phyloP scores from a whole-genome alignment of 1,140 invertebrate species.

The Oryctes rhinoceros region DNA sequence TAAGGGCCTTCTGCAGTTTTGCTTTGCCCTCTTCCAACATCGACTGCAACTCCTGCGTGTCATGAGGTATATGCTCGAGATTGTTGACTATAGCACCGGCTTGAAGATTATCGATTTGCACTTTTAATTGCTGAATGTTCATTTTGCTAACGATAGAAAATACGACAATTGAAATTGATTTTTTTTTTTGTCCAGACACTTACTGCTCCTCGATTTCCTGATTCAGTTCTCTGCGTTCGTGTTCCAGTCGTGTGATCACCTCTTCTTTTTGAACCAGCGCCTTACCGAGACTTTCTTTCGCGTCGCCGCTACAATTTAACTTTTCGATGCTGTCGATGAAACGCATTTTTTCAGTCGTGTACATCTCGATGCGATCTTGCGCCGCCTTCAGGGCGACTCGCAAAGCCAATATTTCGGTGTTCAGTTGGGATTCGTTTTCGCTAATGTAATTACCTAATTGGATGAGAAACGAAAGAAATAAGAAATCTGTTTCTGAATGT shows the following conservation, averaged over 20 bases:
- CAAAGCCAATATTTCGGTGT: slow-evolving; percentile 50
- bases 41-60: slow-evolving; percentile 51
- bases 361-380: slow-evolving; percentile 52
- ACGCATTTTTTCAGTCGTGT: slow-evolving; percentile 46
- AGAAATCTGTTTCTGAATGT: neutral
- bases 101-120: slow-evolving; percentile 51
- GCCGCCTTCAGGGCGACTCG: slow-evolving; percentile 50
- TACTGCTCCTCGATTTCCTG: slow-evolving; percentile 46
- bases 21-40: slow-evolving; percentile 47
- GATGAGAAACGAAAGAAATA: neutral
- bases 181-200: neutral
- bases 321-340: slow-evolving; percentile 50
- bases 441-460: slow-evolving; percentile 31
- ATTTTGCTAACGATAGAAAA: slow-evolving; percentile 32
- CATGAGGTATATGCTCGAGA: slow-evolving; percentile 48
- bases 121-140: slow-evolving; percentile 51
- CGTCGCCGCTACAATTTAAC: slow-evolving; percentile 41
- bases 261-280: slow-evolving; percentile 47
- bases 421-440: slow-evolving; percentile 47
- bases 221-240: slow-evolving; percentile 45
- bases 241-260: slow-evolving; percentile 43
- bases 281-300: slow-evolving; percentile 42
- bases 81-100: slow-evolving; percentile 48
- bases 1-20: slow-evolving; percentile 46
- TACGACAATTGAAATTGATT: no score